These are phyloP conservation scores for Folsomia manolachei DNA, from an alignment of 2,888 invertebrate genomes.

Conservation along the genomic window DNA sequence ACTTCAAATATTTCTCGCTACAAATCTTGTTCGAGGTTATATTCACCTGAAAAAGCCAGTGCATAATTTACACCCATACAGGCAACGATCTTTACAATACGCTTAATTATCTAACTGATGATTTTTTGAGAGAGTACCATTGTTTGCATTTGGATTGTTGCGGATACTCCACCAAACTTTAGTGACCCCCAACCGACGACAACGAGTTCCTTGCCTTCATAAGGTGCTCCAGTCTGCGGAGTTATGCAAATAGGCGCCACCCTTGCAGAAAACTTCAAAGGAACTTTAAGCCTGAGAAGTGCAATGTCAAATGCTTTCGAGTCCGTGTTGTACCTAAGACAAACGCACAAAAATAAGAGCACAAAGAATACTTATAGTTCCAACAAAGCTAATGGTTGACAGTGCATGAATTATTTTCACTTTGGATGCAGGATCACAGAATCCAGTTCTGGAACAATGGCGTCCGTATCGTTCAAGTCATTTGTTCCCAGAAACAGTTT, in stretches of 20 bases:
- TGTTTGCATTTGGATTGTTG: slow-evolving; percentile 36
- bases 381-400: not conserved
- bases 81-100: not conserved
- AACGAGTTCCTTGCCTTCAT: slow-evolving; percentile 16
- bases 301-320: slow-evolving; percentile 28
- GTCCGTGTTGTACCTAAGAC: slow-evolving; percentile 15
- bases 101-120: not conserved
- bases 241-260: slow-evolving; percentile 34
- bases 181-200: slow-evolving; percentile 40
- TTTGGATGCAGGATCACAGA: slow-evolving; percentile 29
- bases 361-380: not conserved
- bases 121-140: slow-evolving; percentile 23
- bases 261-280: slow-evolving; percentile 21
- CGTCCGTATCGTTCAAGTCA: slow-evolving; percentile 31
- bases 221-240: slow-evolving; percentile 29
- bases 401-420: not conserved
- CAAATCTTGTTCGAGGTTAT: slow-evolving; percentile 30
- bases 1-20: not conserved
- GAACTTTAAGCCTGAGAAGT: slow-evolving; percentile 19
- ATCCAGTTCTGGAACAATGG: slow-evolving; percentile 17
- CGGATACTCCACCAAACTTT: slow-evolving; percentile 28
- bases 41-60: slow-evolving; percentile 14
- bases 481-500: slow-evolving; percentile 41
- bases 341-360: too few species aligned
- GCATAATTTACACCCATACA: not conserved